Evolutionary conservation across 2,797 vertebrate genomes (phyloP).

Genomic region (Myioborus melanocephalus): DNA sequence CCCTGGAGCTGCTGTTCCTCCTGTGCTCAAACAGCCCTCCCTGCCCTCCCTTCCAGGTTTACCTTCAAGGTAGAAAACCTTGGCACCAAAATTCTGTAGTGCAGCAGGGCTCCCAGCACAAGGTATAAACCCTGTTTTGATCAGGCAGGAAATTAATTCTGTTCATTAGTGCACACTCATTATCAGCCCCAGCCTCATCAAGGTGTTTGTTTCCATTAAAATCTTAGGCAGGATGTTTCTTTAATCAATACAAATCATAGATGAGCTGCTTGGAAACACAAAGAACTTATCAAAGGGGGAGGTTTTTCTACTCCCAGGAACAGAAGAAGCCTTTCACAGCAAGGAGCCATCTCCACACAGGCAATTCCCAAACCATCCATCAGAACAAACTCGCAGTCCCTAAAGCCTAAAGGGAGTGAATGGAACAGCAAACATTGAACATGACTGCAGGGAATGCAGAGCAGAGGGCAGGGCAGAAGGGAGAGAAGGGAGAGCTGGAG

Average conservation of each 20-base stretch:
- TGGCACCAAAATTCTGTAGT: background rate
- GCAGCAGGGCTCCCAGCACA: background rate
- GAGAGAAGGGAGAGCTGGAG: background rate
- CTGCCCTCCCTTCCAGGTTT: background rate
- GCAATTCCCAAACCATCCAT: background rate
- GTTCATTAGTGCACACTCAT: background rate
- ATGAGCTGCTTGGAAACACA: background rate
- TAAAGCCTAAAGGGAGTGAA: rapidly evolving
- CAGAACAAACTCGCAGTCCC: background rate
- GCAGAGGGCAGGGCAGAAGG: background rate
- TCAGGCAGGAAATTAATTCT: background rate
- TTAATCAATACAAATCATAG: constrained; percentile 15
- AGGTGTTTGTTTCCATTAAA: constrained; percentile 19
- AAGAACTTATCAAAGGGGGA: background rate
- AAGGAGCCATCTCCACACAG: background rate
- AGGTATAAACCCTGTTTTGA: background rate
- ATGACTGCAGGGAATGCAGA: background rate
- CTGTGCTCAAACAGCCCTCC: background rate
- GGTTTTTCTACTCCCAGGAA: background rate
- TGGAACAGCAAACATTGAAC: background rate
- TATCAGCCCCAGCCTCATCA: background rate
- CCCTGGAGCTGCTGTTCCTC: background rate
- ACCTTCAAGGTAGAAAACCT: background rate
- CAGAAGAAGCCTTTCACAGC: background rate
- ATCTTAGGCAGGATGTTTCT: background rate